Base-by-base conservation (phyloP, 2,888 invertebrate genomes). In the Monochamus alternatus region DNA sequence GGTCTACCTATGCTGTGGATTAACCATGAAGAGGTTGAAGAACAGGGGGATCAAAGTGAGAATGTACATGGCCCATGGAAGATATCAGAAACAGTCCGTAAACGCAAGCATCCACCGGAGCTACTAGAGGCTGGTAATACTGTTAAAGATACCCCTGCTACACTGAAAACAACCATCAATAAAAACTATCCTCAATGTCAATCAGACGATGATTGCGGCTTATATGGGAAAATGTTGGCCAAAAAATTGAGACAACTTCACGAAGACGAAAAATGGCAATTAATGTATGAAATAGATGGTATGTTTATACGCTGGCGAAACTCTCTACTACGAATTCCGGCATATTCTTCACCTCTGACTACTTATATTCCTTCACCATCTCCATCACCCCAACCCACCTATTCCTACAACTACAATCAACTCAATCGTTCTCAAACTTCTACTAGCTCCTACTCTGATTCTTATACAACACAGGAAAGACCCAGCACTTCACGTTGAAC, bases 401-500 rank as follows among this genome's bases (percentile, higher is more conserved):
- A 59, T 59, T 59, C 59, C 30, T 59, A 59, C 59, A 59, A 59
- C 59, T 59, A 14, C 59, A 59, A 59, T 59, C 12, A 59, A 59
- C n/a, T 59, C 59, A 59, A 59, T 59, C 59, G 32, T n/a, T 31
- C 59, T 14, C 59, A 59, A 59, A 59, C 59, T 12, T 59, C 59
- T 59, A 59, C 59, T 59, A 59, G 30, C 59, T 59, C 59, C 59
- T 59, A 59, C 22, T 59, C 59, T 59, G 59, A 59, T 59, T 59
- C 59, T 59, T 59, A 59, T 14, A n/a, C 9, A n/a, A 59, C 30
- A 59, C 59, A 59, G n/a, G 59, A 59, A 59, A 59, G 59, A n/a
- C 10, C 59, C 59, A 59, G 59, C 59, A 59, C 59, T 59, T 59
- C 59, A 59, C 59, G n/a, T 59, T 59, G 7, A 8, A 59, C 59